phyloP scores from a whole-genome alignment of 2,797 vertebrate species.

The Sylvilagus floridanus region DNA sequence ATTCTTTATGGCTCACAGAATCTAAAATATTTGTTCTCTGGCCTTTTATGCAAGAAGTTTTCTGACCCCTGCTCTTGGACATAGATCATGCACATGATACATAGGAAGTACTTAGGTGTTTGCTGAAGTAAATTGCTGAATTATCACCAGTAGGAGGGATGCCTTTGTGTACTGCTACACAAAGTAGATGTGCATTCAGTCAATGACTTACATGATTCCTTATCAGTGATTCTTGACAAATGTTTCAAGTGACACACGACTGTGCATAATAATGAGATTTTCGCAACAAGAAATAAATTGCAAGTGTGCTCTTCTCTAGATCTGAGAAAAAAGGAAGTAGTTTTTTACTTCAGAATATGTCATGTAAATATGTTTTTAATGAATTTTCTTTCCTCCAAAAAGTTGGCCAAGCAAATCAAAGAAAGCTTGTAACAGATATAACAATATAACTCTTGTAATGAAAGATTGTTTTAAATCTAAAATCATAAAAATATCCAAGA shows the following conservation, averaged over 20 bases:
- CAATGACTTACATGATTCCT: not conserved
- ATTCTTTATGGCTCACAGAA: not conserved
- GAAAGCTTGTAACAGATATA: not conserved
- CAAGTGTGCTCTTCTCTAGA: conserved; percentile 5
- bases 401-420: conserved; percentile 29
- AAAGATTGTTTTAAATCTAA: not conserved
- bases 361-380: conserved; percentile 51
- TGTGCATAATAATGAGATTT: conserved; percentile 42
- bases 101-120: not conserved
- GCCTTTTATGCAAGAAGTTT: not conserved
- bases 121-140: not conserved
- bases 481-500: not conserved
- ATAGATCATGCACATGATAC: accelerated
- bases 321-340: not conserved
- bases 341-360: conserved; percentile 37
- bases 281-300: conserved; percentile 47
- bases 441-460: not conserved
- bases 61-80: not conserved
- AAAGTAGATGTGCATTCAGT: not conserved
- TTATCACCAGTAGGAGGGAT: not conserved
- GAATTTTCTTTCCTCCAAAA: conserved; percentile 49
- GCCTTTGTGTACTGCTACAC: not conserved
- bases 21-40: not conserved
- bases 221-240: conserved; percentile 25
- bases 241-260: not conserved